Evolutionary conservation across 2,113 vertebrate genomes (phyloP).

Genomic region (Pedionomus torquatus): DNA sequence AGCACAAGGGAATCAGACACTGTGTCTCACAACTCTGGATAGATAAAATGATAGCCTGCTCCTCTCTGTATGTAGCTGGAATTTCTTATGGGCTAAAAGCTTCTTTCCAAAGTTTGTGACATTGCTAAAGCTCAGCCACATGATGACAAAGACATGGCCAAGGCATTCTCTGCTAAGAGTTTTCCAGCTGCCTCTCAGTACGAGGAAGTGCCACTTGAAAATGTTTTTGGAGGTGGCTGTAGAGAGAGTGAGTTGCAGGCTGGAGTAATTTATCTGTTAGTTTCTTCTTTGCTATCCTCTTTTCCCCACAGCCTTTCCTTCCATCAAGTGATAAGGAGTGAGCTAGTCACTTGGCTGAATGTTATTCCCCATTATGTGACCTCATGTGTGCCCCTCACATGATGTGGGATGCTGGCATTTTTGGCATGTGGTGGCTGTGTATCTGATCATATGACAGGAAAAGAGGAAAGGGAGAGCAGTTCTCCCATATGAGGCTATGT

Average conservation of each 20-base stretch:
- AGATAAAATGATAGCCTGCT: not conserved
- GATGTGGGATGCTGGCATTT: not conserved
- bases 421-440: not conserved
- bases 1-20: not conserved
- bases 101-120: not conserved
- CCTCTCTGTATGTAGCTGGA: not conserved
- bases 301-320: not conserved
- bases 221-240: not conserved
- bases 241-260: not conserved
- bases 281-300: not conserved
- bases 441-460: not conserved
- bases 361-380: not conserved
- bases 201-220: not conserved
- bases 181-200: not conserved
- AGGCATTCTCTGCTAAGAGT: not conserved
- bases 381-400: not conserved
- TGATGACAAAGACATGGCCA: not conserved
- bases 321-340: not conserved
- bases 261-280: not conserved
- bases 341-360: not conserved
- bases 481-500: not conserved
- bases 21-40: not conserved
- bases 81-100: not conserved
- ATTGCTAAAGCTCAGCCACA: not conserved
- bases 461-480: not conserved